Base-by-base conservation (phyloP, 2,888 invertebrate species). In the Dusona sp. region DNA sequence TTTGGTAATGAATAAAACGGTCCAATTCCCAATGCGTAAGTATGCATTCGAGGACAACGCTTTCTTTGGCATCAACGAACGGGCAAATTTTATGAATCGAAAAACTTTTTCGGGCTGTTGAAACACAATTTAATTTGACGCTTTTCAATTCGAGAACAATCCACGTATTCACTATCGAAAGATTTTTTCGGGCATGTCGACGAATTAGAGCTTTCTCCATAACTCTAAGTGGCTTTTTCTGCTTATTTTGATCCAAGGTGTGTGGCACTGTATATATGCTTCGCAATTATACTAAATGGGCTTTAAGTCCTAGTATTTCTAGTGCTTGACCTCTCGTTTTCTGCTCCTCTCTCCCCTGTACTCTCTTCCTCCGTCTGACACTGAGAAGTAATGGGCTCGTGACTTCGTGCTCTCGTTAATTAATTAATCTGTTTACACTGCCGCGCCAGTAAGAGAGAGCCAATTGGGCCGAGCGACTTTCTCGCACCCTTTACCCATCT, bases 381-480 rank as follows among this genome's bases (percentile, higher is more conserved):
- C 83, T 48, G 57, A 79, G 75, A 79, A 88, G 88, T 87, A 88
- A 88, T 84, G 84, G 79, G 82, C 45, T 64, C 54, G 54, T 68
- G 68, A 80, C 86, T 81, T 22, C 65, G 48, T 48, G 68, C 73
- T 80, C 75, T 80, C 83, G 87, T 89, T 90, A 90, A 89, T 90
- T 90, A 90, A 90, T 90, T 89, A 89, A 90, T 90, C 89, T 90
- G 90, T 89, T 90, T 89, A 90, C 89, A 86, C 81, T 79, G 54
- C 38, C 74, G 67, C 79, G 74, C 83, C 75, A 81, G 83, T 73
- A 79, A 65, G 70, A 78, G 16, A 77, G 72, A 82, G 85, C 84
- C 84, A 79, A 83, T 84, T 81, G 83, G 29, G 42, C 78, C 67
- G 57, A 72, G 78, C 70, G 36, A 68, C 33, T 13, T 79, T 75